phyloP scores from a whole-genome alignment of 2,888 invertebrate species.

The Ptycholaimellus sp. region DNA sequence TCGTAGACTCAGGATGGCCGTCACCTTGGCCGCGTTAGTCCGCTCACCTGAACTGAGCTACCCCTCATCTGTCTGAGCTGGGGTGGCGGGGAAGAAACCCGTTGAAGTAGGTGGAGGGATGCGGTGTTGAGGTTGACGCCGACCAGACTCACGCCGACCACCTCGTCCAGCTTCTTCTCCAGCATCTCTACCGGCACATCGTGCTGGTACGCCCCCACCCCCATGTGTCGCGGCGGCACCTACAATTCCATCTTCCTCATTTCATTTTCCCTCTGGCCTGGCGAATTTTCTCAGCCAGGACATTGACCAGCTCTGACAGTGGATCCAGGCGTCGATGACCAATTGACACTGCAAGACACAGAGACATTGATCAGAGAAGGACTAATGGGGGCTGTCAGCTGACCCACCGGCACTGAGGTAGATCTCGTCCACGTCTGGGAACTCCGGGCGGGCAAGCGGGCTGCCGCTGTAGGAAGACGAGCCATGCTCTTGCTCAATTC shows the following conservation, averaged over 20 bases:
- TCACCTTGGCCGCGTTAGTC: slow-evolving; percentile 49
- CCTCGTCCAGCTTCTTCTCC: slow-evolving; percentile 43
- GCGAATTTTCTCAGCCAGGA: no score
- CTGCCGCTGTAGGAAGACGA: slow-evolving; percentile 77
- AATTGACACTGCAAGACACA: slow-evolving; percentile 37
- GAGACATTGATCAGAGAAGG: no score
- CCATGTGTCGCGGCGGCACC: slow-evolving; percentile 65
- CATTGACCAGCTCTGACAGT: slow-evolving; percentile 65
- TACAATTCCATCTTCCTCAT: no score
- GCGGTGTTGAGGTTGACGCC: background rate
- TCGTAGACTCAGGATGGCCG: slow-evolving; percentile 50
- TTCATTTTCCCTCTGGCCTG: no score
- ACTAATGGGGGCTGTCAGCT: no score
- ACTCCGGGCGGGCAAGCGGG: slow-evolving; percentile 53
- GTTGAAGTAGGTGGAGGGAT: background rate
- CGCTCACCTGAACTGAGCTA: slow-evolving; percentile 31
- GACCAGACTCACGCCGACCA: slow-evolving; percentile 35
- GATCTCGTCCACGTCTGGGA: slow-evolving; percentile 56
- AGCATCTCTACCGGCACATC: slow-evolving; percentile 57
- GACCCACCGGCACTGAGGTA: slow-evolving; percentile 50
- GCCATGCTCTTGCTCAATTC: slow-evolving; percentile 67
- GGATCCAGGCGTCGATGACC: slow-evolving; percentile 71
- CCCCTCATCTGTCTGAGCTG: background rate
- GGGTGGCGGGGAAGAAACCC: background rate
- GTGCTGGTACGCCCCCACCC: slow-evolving; percentile 75